Percentiles rank a stretch among this genome's conserved stretches.
phyloP scores from a whole-genome alignment of 2,888 invertebrate genomes.

The Caradrina clavipalpis region DNA sequence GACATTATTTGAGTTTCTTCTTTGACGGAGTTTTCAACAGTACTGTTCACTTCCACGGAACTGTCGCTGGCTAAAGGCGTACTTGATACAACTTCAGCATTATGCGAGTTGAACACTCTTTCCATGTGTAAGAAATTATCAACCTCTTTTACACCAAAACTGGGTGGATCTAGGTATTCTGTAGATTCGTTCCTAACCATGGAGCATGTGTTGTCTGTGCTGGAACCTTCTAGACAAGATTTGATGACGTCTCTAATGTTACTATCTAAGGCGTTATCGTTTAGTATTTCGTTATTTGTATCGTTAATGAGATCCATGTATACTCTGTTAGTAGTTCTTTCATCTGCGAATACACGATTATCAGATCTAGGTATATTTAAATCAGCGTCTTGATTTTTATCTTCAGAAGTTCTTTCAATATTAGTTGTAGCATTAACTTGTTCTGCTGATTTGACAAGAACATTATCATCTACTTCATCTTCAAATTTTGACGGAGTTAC shows the following conservation, averaged over 20 bases:
- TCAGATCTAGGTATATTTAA: conserved; percentile 68
- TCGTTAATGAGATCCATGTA: conserved; percentile 85
- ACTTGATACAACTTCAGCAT: conserved; percentile 74
- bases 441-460: conserved; percentile 5
- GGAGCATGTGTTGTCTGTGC: conserved; percentile 59
- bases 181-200: conserved; percentile 82
- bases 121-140: conserved; percentile 81
- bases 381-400: conserved; percentile 54
- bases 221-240: conserved; percentile 68
- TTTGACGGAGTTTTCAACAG: conserved; percentile 69
- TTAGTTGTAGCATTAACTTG: conserved; percentile 12
- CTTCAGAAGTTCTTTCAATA: conserved; percentile 31
- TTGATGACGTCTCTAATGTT: conserved; percentile 66
- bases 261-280: conserved; percentile 67
- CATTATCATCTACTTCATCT: conserved; percentile 6
- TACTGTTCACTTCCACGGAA: conserved; percentile 70
- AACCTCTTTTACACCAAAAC: conserved; percentile 74
- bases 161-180: conserved; percentile 85
- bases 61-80: conserved; percentile 82
- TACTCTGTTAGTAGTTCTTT: conserved; percentile 69
- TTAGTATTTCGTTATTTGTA: conserved; percentile 75
- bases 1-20: conserved; percentile 65
- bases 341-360: conserved; percentile 48
- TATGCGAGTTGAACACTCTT: conserved; percentile 70
- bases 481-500: conserved; percentile 36